Evolutionary conservation across 2,113 vertebrate species (phyloP), one percentile per base, ranked within the genome.

Genomic region (Phoxinus phoxinus): DNA sequence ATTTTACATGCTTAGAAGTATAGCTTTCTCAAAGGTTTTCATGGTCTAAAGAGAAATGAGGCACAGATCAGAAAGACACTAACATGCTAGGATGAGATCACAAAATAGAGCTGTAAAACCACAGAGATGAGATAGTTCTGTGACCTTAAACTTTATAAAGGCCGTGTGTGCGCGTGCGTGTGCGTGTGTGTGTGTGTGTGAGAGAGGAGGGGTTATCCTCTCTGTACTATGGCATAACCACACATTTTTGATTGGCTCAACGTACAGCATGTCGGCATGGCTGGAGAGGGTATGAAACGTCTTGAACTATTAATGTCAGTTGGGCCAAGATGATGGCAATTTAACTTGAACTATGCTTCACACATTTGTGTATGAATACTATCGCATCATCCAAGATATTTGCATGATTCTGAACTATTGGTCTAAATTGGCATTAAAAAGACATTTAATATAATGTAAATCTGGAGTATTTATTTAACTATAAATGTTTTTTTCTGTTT

Each of bases 261-360:
- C 19, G 30, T 76, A 85, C 35, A 80, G 71, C 87, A 84, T 84
- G 87, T 84, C 63, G 25, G 56, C 78, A 81, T 82, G 6, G 79
- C 80, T 82, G 87, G 84, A 79, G 80, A 56, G 44, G 71, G 71
- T 81, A 84, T 73, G 74, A 86, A 86, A 84, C 69, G 77, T 59
- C 81, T 84, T 80, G 71, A 79, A 75, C 69, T 75, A 56, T 86
- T 69, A 84, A 82, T 74, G 63, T 73, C 35, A 85, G 58, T 79
- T 44, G 13, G 73, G 85, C 85, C 76, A 81, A 75, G n/a, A 41
- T 5, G 21, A 75, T 75, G 51, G 76, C 63, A 84, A 48, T 81
- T 37, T 56, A 53, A 86, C 61, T 23, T 59, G 35, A 79, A 63
- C 65, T 65, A 78, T 61, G 25, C 69, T 86, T 41, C 21, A 51